Evolutionary conservation across 2,113 vertebrate genomes (phyloP).

Genomic region (Eidolon helvum): DNA sequence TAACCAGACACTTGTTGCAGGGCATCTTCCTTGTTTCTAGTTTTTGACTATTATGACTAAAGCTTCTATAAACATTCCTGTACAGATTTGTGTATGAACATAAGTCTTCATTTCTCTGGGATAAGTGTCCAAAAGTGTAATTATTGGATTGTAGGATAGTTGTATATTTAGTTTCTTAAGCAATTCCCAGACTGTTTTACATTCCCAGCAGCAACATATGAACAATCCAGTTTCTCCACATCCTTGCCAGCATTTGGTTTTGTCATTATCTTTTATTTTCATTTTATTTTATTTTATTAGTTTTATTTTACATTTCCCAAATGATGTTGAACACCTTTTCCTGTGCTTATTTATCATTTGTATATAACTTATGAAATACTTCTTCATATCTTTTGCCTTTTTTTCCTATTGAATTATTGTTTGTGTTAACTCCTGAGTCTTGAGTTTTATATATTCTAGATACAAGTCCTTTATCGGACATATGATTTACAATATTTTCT

Average conservation of each 20-base stretch:
- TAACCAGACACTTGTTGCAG: neutral
- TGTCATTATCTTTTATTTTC: neutral
- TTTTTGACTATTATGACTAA: neutral
- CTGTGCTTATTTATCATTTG: neutral
- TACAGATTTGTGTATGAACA: neutral
- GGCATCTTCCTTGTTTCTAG: neutral
- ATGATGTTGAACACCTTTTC: neutral
- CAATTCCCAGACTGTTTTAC: neutral
- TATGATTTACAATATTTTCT: neutral
- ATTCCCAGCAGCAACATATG: neutral
- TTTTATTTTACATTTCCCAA: constrained; percentile 13
- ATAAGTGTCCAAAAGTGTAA: neutral
- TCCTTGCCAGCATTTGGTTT: neutral
- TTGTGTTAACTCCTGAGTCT: neutral
- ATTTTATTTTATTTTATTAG: neutral
- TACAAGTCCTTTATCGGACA: neutral
- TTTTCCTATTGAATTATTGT: neutral
- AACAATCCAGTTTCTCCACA: neutral
- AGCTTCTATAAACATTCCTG: neutral
- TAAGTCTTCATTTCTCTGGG: neutral
- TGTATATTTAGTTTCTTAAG: neutral
- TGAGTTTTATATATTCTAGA: neutral
- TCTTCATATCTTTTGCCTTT: neutral
- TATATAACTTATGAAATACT: neutral
- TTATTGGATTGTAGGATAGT: neutral